A percentile compares a stretch with the other conserved stretches of the same genome.
Conservation (phyloP, 2,113 vertebrate genomes). For the Heteronetta atricapilla region DNA sequence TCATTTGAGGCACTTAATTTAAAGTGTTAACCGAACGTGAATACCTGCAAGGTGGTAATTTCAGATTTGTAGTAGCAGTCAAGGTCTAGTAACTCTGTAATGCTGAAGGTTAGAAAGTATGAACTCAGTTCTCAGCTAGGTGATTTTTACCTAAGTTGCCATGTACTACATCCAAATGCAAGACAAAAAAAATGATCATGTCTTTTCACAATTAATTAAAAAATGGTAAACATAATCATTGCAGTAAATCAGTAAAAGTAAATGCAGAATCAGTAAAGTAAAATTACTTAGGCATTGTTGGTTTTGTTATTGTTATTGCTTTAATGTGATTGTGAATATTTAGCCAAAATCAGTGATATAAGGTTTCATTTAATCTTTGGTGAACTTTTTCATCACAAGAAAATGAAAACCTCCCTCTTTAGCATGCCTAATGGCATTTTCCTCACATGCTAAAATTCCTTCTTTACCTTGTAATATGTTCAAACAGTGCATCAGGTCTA, state of each 20-base stretch:
- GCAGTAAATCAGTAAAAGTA: no score
- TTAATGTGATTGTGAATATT: background rate
- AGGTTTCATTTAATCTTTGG: background rate
- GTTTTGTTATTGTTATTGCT: background rate
- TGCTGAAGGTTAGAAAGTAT: background rate
- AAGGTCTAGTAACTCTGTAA: background rate
- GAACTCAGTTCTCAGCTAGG: background rate
- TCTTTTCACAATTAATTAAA: background rate
- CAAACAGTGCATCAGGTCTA: background rate
- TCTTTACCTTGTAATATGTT: background rate
- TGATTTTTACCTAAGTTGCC: slow-evolving; percentile 1
- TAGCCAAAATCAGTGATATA: background rate
- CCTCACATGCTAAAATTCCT: background rate
- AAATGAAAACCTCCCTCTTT: background rate
- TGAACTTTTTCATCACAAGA: background rate
- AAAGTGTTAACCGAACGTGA: slow-evolving; percentile 41
- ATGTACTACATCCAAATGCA: background rate
- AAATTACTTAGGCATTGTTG: background rate
- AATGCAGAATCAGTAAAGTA: background rate
- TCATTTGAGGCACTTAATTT: slow-evolving; percentile 55
- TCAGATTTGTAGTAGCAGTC: slow-evolving; percentile 9
- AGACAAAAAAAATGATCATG: background rate
- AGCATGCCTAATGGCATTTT: background rate
- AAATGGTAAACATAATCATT: background rate
- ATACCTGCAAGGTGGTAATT: slow-evolving; percentile 41